Conservation (phyloP, 2,888 invertebrate species). For the Chrysolina oricalcia region DNA sequence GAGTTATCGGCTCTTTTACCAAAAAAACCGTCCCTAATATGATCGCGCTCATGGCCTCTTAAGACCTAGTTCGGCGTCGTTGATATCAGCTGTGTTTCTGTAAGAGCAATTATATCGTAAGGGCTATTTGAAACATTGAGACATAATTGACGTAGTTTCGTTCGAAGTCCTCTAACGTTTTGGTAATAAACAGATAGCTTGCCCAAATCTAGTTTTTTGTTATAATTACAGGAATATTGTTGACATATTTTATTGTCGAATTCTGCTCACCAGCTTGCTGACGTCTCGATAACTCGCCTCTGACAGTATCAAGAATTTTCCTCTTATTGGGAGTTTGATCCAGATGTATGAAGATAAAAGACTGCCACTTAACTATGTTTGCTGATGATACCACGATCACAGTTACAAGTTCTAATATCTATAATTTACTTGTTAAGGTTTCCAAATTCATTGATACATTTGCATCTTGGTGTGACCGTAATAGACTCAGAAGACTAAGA, state of each 20-base stretch:
- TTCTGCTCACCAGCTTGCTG: constrained; percentile 25
- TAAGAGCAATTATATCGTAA: constrained; percentile 19
- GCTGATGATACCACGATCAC: too few relatives aligned
- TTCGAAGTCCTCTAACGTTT: constrained; percentile 23
- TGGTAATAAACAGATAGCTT: constrained; percentile 7
- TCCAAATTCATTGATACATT: too few relatives aligned
- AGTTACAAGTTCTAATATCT: too few relatives aligned
- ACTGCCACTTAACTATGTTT: too few relatives aligned
- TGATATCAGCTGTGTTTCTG: neutral
- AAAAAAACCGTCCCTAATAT: too few relatives aligned
- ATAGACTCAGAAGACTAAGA: too few relatives aligned
- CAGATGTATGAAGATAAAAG: too few relatives aligned
- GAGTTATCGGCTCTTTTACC: too few relatives aligned
- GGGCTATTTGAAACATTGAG: constrained; percentile 17
- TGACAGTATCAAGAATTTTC: constrained; percentile 13
- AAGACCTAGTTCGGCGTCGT: too few relatives aligned
- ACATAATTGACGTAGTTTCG: neutral
- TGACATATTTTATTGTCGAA: constrained; percentile 9
- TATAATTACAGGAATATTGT: neutral
- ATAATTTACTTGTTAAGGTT: too few relatives aligned
- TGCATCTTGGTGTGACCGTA: too few relatives aligned
- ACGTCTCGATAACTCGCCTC: constrained; percentile 18
- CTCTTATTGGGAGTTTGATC: constrained; percentile 18
- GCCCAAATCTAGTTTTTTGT: constrained; percentile 19
- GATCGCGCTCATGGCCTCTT: too few relatives aligned